Percentiles rank a stretch among this genome's conserved stretches.
Conservation (phyloP, 2,888 invertebrate genomes). For the Scaptomyza parva region DNA sequence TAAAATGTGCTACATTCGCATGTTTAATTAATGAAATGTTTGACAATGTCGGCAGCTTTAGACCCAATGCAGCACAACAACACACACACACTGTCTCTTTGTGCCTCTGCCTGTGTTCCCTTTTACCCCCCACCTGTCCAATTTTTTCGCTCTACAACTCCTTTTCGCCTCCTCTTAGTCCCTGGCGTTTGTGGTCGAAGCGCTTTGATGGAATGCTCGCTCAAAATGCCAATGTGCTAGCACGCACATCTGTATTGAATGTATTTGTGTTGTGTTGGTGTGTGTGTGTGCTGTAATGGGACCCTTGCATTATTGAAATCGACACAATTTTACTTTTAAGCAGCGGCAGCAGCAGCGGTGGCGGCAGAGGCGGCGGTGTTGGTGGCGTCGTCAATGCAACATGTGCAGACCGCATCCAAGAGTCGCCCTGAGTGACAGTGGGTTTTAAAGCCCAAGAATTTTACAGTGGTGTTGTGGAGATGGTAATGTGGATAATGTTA, state of each 20-base stretch:
- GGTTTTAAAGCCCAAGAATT: constrained; percentile 30
- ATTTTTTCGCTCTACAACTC: constrained; percentile 1
- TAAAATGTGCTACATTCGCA: constrained; percentile 78
- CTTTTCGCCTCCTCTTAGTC: constrained; percentile 28
- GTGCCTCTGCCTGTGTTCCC: no score
- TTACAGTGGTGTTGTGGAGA: constrained; percentile 34
- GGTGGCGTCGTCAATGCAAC: constrained; percentile 50
- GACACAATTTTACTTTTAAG: constrained; percentile 80
- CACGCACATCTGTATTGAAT: constrained; percentile 60
- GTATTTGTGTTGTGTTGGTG: constrained; percentile 8
- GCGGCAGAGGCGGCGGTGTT: constrained; percentile 38
- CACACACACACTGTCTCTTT: no score
- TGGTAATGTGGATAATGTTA: neutral
- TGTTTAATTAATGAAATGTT: constrained; percentile 82
- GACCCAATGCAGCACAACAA: no score
- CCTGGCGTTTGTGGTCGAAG: constrained; percentile 64
- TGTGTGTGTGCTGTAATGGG: constrained; percentile 66
- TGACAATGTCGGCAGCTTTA: constrained; percentile 66
- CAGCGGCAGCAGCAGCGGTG: constrained; percentile 41
- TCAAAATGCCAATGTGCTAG: constrained; percentile 64
- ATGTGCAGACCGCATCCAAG: constrained; percentile 59
- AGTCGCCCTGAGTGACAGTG: constrained; percentile 62
- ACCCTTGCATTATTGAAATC: constrained; percentile 78
- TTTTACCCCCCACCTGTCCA: no score
- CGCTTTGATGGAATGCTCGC: constrained; percentile 76